Percentiles rank a stretch among this genome's conserved stretches.
Evolutionary conservation across 1,140 invertebrate species (phyloP).

Genomic region (Drusus annulatus): DNA sequence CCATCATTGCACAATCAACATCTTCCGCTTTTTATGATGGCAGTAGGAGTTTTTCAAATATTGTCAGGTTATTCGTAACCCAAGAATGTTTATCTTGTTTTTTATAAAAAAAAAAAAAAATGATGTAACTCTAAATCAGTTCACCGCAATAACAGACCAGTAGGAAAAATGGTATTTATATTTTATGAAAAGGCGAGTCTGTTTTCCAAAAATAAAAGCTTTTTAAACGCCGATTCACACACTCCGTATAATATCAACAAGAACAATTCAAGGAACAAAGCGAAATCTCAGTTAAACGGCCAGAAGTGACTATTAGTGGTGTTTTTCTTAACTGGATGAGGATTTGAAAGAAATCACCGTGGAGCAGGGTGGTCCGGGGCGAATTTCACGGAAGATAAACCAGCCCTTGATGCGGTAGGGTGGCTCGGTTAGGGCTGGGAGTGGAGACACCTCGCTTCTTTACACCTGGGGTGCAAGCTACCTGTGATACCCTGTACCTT

Average conservation of each 20-base stretch:
- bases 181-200: too few species aligned
- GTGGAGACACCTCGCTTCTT: not conserved
- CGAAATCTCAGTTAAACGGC: not conserved
- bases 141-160: too few species aligned
- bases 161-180: too few species aligned
- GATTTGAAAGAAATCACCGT: conserved; percentile 9
- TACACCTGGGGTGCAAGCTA: conserved; percentile 1
- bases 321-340: conserved; percentile 17
- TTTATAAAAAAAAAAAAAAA: too few species aligned
- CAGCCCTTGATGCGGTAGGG: not conserved
- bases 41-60: too few species aligned
- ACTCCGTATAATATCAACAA: not conserved
- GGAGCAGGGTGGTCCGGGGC: not conserved
- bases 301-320: not conserved
- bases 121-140: too few species aligned
- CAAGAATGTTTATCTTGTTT: too few species aligned
- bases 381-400: conserved; percentile 15
- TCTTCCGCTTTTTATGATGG: too few species aligned
- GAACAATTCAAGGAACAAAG: not conserved
- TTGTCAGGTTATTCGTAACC: too few species aligned
- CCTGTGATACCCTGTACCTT: not conserved
- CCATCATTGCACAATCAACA: too few species aligned
- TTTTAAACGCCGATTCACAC: not conserved
- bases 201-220: too few species aligned
- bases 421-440: not conserved